Evolutionary conservation across 2,888 invertebrate genomes (phyloP), one percentile per base, ranked within the genome.

Genomic region (Xiphydria camelus): DNA sequence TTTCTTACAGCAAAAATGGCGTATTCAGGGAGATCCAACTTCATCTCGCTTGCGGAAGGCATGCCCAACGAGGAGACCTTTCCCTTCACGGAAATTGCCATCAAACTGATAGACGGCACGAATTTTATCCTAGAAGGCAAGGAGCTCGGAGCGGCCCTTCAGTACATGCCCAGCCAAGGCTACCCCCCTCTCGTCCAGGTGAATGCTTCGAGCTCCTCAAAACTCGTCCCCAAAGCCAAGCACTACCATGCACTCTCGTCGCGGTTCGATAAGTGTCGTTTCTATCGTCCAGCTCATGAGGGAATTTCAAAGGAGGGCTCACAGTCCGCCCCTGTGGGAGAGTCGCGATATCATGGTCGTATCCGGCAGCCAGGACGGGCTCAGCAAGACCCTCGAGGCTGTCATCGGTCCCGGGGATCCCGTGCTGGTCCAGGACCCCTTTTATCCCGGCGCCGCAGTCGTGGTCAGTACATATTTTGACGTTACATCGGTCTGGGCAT

Each of bases 141-240:
- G 31, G 81, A 83, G 37, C 75, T 91, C 54, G 81, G 81, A 1
- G 78, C 81, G 0, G 87, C 87, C 1, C 76, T 90, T 41, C 90
- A 91, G 68, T 91, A 91, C 64, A 81, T 87, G 49, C 87, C 89
- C 0, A 84, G 88, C 2, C 83, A 84, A 62, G 90, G 90, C 79
- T 86, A 69, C 31, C 74, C 74, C 5, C 73, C 73, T 3, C 59
- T 74, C 10, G 45, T 74, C 2, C 62, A 73, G 57, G 71, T 71
- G 55, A 47, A 29, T 4, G 15, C 12, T n/a, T n/a, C n/a, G n/a
- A n/a, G n/a, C n/a, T n/a, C n/a, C n/a, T n/a, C n/a, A n/a, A n/a
- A n/a, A n/a, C n/a, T n/a, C n/a, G n/a, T n/a, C n/a, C n/a, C n/a
- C n/a, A n/a, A n/a, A n/a, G n/a, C n/a, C n/a, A n/a, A n/a, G n/a